These are phyloP conservation scores for Allophyes oxyacanthae DNA, from an alignment of 2,888 invertebrate species.

Conservation along the genomic window DNA sequence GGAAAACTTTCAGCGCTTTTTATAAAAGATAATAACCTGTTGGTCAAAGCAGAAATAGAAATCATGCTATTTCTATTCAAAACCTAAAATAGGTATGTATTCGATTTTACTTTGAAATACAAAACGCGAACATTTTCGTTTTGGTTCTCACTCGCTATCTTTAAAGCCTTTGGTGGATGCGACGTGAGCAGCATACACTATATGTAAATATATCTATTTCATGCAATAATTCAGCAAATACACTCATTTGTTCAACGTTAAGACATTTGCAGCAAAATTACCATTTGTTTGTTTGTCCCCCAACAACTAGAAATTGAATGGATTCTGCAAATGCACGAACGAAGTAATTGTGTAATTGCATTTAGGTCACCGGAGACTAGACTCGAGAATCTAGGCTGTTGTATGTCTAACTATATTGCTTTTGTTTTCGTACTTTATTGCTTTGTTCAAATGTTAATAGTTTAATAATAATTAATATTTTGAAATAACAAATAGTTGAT, in stretches of 20 bases:
- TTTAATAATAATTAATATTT: conserved; percentile 3
- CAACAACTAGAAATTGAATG: conserved; percentile 51
- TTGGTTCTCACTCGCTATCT: neutral
- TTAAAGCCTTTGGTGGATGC: neutral
- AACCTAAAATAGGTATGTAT: too few relatives aligned
- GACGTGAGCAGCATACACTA: neutral
- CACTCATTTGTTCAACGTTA: neutral
- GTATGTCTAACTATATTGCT: conserved; percentile 29
- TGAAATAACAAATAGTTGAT: too few relatives aligned
- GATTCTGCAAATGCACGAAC: conserved; percentile 55
- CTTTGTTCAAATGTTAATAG: conserved; percentile 27
- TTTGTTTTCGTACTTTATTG: conserved; percentile 33
- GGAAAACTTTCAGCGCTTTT: neutral
- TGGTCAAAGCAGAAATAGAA: neutral
- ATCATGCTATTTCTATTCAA: too few relatives aligned
- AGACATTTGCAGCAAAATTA: conserved; percentile 54
- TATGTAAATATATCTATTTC: neutral
- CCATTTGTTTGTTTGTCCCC: conserved; percentile 60
- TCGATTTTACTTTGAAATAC: neutral
- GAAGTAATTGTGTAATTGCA: conserved; percentile 67
- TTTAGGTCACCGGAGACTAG: conserved; percentile 64
- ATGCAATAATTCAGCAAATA: too few relatives aligned
- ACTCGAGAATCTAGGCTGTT: conserved; percentile 53
- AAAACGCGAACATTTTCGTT: neutral
- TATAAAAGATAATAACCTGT: neutral